Base-by-base conservation (phyloP, 92 coral and sea anemone genomes). In the Parazoanthus swiftii region DNA sequence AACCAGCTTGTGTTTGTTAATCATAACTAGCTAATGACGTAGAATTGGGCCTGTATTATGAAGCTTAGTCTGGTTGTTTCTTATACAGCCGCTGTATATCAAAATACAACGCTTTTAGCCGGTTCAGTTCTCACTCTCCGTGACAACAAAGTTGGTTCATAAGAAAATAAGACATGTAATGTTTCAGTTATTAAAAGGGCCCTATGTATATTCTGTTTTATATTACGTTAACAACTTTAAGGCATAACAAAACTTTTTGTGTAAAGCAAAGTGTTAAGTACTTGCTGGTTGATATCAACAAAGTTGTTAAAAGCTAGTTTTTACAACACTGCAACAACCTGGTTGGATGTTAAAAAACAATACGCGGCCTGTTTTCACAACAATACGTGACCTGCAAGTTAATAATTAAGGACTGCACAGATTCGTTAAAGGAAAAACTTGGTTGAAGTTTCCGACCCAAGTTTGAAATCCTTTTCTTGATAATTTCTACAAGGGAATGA, bases 371-470 rank as follows among this genome's bases (percentile, higher is more conserved):
- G 86, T 83, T 83, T 68, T 82, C 56, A 38, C 74, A 83, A 83
- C 86, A 83, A 83, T 83, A 83, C 59, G 59, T 83, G 63, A 83
- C 86, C 86, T 70, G 86, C 44, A 44, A n/a, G 68, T 83, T 13
- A 83, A 83, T 83, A 68, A 83, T 83, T 83, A 83, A 68, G 36
- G 65, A 15, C 35, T 15, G 65, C 35, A 68, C 10, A 71, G 36
- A n/a, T 70, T 83, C 8, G 77, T 42, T 23, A 70, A 79, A 83
- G 13, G 56, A 66, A 68, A 29, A 83, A 43, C 79, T 54, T 83
- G 26, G 65, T 25, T 16, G 66, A 83, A 70, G 48, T 25, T 70
- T 68, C 15, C 38, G 58, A 29, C 66, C 77, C 18, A 50, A 67
- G 23, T 83, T 83, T 83, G 14, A 83, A 44, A 35, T 13, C 48